Evolutionary conservation across 2,797 vertebrate species (phyloP).

Genomic region (Hirundo rustica): DNA sequence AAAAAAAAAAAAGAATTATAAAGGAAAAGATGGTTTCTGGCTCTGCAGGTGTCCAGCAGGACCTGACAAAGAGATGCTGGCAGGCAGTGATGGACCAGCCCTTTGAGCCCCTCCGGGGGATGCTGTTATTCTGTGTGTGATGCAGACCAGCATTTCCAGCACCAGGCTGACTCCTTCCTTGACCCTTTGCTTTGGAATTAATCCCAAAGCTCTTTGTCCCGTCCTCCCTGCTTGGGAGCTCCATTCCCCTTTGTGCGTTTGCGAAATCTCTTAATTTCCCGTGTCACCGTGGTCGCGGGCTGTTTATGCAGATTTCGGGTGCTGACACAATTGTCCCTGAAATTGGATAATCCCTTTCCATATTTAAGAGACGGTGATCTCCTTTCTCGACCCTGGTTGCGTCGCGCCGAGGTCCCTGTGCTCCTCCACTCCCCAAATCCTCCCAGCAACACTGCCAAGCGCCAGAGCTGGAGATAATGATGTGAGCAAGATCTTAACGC

Average conservation of each 20-base stretch:
- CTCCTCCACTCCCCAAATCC: constrained; percentile 7
- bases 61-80: background rate
- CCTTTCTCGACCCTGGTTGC: background rate
- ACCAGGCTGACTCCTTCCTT: background rate
- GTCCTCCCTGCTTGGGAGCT: constrained; percentile 37
- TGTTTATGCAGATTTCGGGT: constrained; percentile 10
- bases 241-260: background rate
- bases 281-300: background rate
- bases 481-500: constrained; percentile 36
- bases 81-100: background rate
- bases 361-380: background rate
- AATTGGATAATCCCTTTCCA: constrained; percentile 29
- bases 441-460: background rate
- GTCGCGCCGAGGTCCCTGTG: background rate
- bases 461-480: background rate
- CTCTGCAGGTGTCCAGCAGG: constrained; percentile 6
- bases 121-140: background rate
- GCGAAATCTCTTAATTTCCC: constrained; percentile 15
- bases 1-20: background rate
- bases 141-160: background rate
- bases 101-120: background rate
- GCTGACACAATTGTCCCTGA: background rate
- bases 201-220: constrained; percentile 25
- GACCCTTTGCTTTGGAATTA: background rate
- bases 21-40: background rate